Evolutionary conservation across 2,113 vertebrate genomes (phyloP).

Genomic region (Indicator maculatus): DNA sequence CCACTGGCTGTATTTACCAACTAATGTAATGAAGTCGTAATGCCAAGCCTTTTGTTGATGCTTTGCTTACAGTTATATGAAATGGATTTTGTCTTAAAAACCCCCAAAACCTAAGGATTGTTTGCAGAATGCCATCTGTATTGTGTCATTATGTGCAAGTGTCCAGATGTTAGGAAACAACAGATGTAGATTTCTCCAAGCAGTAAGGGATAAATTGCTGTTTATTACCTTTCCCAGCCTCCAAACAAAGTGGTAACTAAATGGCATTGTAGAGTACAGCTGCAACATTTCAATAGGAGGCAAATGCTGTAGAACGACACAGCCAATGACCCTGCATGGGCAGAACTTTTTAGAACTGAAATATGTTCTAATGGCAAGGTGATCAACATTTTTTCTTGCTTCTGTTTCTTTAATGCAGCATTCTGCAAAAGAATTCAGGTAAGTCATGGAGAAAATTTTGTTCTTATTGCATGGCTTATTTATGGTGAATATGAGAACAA

Average conservation of each 20-base stretch:
- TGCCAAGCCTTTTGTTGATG: not conserved
- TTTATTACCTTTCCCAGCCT: not conserved
- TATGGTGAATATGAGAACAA: not conserved
- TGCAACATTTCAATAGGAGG: not conserved
- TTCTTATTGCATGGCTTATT: conserved; percentile 46
- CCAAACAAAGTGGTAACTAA: not conserved
- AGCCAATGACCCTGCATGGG: not conserved
- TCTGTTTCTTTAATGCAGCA: conserved; percentile 69
- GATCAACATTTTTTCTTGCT: conserved; percentile 60
- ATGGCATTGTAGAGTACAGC: not conserved
- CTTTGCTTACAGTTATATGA: not conserved
- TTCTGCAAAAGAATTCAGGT: conserved; percentile 51
- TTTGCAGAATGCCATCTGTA: not conserved
- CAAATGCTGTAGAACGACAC: not conserved
- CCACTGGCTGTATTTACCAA: not conserved
- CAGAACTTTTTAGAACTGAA: not conserved
- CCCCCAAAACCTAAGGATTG: not conserved
- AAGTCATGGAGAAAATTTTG: conserved; percentile 42
- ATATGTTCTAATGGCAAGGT: conserved; percentile 4
- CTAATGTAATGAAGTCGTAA: conserved; percentile 10
- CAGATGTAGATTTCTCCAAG: not conserved
- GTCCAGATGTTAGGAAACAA: not conserved
- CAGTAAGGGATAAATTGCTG: not conserved
- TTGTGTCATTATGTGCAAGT: not conserved
- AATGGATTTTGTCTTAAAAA: not conserved